Base-by-base conservation (phyloP, 1,140 invertebrate genomes). In the Paralvinella palmiformis region DNA sequence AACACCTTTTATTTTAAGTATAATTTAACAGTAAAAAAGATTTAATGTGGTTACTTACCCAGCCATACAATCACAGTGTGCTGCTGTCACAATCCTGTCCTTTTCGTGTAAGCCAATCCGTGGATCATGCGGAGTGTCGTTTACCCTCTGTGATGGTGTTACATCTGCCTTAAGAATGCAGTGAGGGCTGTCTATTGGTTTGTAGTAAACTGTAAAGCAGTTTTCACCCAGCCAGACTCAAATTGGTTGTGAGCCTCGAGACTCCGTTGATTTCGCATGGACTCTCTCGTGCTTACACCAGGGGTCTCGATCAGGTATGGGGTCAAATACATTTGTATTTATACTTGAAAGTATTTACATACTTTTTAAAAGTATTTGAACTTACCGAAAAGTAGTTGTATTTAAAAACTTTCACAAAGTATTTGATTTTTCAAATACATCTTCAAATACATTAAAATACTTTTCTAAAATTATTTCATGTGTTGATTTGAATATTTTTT, bases 21-120 rank as follows among this genome's bases (percentile, higher is more conserved):
- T 17, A 52, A 52, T 52, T 52, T 52, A 3, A 13, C n/a, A n/a
- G n/a, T n/a, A n/a, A n/a, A n/a, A n/a, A n/a, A n/a, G n/a, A n/a
- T 0, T 52, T 52, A 20, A 5, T 52, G n/a, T n/a, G 48, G 2
- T 6, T 52, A 52, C 48, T 52, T 52, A 52, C 48, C n/a, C 48
- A 52, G 48, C 10, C 48, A 52, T 52, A 22, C 48, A 52, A 52
- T 52, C 48, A 52, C 48, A 52, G 48, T 52, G 48, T 52, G 13
- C 48, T 52, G n/a, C 48, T 6, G 48, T 52, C 48, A 52, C 48
- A 52, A 52, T 1, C 48, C 48, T 17, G 48, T 52, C 48, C 48
- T 52, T 52, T 15, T 52, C 48, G n/a, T 52, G 48, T 10, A 48
- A 48, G n/a, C 48, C 48, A 5, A 52, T 22, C 48, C 48, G 31